Base-by-base conservation (phyloP, 2,888 invertebrate genomes). In the Cryptophagus acutangulus region DNA sequence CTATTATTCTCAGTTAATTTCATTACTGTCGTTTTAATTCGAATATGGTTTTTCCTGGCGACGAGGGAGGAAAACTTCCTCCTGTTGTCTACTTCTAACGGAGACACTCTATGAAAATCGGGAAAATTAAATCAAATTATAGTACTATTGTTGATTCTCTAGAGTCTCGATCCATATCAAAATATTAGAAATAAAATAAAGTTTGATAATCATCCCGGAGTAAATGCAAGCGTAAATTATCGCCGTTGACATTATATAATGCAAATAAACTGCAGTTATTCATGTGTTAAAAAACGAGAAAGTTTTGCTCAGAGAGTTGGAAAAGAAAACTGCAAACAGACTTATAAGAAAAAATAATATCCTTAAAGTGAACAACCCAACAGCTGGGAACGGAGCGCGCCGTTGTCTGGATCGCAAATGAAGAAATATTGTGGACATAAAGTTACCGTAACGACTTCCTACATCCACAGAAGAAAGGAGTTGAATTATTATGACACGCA, bases 351-450 rank as follows among this genome's bases (percentile, higher is more conserved):
- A 53, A 55, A 56, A 56, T 51, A 49, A 54, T 56, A 48, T 53
- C 53, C 52, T 48, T 47, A 48, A 47, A 54, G 53, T 44, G 49
- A 51, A 45, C 45, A 43, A 46, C 41, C 46, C 45, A 52, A 51
- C 51, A 50, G 51, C 49, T 45, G 42, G 46, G 45, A 45, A 40
- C 28, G 28, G 4, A 28, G 4, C 4, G 38, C 41, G 34, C 39
- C 41, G 46, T 43, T 37, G 48, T 48, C 51, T 50, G 37, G 40
- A 43, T 48, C 52, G 59, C 59, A 69, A 68, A 69, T 69, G 63
- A 67, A 67, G 67, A 69, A 66, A 66, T 67, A 69, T 68, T 8
- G 10, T 62, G 59, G 65, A 64, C 65, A 67, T 69, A 67, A 69
- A 69, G 63, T 66, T 62, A 59, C 55, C 51, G 58, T 52, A 62